A percentile compares a stretch with the other conserved stretches of the same genome.
phyloP scores from a whole-genome alignment of 2,113 vertebrate species.

The Fregata magnificens region DNA sequence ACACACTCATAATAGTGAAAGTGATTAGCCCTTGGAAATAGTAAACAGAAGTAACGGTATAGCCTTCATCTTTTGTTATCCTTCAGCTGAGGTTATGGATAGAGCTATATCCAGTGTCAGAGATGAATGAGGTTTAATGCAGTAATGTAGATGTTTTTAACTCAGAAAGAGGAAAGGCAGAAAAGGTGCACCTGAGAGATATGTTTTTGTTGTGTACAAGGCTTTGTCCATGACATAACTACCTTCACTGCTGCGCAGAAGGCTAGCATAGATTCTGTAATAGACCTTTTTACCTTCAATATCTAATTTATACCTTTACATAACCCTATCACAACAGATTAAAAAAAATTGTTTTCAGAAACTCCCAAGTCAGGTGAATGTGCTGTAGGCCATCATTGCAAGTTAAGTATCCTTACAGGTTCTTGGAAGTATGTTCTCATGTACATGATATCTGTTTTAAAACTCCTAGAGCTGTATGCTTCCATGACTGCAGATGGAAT shows the following conservation, averaged over 20 bases:
- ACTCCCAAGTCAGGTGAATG: background rate
- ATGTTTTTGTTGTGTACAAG: background rate
- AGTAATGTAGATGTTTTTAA: background rate
- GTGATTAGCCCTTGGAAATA: background rate
- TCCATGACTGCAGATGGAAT: background rate
- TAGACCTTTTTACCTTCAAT: background rate
- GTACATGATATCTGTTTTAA: background rate
- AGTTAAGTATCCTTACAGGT: background rate
- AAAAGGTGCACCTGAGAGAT: background rate
- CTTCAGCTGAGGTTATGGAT: background rate
- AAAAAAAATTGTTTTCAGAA: background rate
- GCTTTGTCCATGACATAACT: background rate
- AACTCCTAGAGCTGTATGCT: background rate
- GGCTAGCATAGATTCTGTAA: background rate
- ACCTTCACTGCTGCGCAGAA: background rate
- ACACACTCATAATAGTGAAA: background rate
- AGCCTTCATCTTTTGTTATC: background rate
- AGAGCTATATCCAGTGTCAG: background rate
- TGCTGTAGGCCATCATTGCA: background rate
- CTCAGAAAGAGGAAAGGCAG: background rate
- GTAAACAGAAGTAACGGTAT: background rate
- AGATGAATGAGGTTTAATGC: background rate
- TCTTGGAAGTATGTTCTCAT: background rate
- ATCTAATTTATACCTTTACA: background rate
- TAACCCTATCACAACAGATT: background rate